Percentiles rank a stretch among this genome's conserved stretches.
phyloP scores from a whole-genome alignment of 2,888 invertebrate genomes.

The Electrophaes corylata region DNA sequence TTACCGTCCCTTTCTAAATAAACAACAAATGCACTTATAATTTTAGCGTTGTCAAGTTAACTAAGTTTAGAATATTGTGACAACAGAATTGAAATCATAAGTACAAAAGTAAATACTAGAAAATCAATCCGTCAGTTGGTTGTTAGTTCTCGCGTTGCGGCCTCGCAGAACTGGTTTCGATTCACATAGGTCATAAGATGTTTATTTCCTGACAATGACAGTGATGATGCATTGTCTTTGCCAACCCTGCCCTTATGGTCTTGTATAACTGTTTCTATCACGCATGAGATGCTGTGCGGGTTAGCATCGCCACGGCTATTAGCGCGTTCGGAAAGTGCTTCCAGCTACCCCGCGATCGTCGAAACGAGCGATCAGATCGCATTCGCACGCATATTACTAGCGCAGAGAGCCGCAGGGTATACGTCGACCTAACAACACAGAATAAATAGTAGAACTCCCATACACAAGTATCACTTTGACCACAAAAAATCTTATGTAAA shows the following conservation, averaged over 20 bases:
- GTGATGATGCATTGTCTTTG: not conserved
- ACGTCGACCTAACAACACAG: conserved; percentile 67
- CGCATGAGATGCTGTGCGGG: conserved; percentile 22
- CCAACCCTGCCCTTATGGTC: conserved; percentile 18
- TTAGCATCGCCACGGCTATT: conserved; percentile 55
- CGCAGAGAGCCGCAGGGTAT: conserved; percentile 62
- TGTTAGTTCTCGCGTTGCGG: too few relatives aligned
- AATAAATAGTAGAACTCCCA: conserved; percentile 6
- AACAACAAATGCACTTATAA: too few relatives aligned
- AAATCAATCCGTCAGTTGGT: too few relatives aligned
- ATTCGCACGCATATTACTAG: conserved; percentile 82
- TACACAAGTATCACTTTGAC: conserved; percentile 3
- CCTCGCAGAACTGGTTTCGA: too few relatives aligned
- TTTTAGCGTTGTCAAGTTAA: too few relatives aligned
- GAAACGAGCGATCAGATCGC: conserved; percentile 69
- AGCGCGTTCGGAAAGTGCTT: conserved; percentile 55
- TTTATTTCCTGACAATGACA: not conserved
- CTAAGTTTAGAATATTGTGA: too few relatives aligned
- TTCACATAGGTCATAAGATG: too few relatives aligned
- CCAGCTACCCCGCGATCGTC: conserved; percentile 51
- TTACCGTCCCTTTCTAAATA: too few relatives aligned
- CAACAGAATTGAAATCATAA: too few relatives aligned
- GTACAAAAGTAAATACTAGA: too few relatives aligned
- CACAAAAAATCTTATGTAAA: not conserved
- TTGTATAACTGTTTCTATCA: conserved; percentile 27